These are phyloP conservation scores for Sclerurus mexicanus DNA, from an alignment of 2,113 vertebrate species.

Conservation along the genomic window DNA sequence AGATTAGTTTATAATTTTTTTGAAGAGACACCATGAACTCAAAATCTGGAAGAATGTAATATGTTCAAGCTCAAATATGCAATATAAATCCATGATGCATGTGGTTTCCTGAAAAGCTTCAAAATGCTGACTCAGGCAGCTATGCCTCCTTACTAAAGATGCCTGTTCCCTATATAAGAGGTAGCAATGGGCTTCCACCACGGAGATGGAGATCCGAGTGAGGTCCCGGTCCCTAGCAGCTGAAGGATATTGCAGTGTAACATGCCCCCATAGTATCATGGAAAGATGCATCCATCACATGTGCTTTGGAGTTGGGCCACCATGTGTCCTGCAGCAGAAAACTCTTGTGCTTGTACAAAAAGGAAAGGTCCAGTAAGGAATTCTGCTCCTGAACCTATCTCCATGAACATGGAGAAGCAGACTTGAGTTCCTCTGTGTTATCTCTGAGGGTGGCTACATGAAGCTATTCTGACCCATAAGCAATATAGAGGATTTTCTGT, in stretches of 20 bases:
- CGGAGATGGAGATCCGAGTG: not conserved
- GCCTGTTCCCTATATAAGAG: not conserved
- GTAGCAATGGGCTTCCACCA: no score
- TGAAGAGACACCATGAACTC: not conserved
- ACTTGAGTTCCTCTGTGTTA: not conserved
- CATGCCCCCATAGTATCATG: not conserved
- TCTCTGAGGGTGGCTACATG: not conserved
- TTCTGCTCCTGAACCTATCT: not conserved
- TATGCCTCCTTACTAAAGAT: not conserved
- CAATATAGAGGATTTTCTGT: not conserved
- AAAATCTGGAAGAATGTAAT: not conserved
- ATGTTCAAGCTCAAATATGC: not conserved
- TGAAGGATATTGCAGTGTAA: not conserved
- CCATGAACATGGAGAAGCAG: not conserved
- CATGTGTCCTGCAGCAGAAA: rapidly evolving
- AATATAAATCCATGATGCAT: not conserved
- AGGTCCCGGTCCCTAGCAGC: not conserved
- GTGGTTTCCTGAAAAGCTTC: not conserved
- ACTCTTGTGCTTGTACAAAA: not conserved
- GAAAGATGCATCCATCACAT: not conserved
- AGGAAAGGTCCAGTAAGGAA: not conserved
- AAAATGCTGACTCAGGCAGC: not conserved
- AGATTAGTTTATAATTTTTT: not conserved
- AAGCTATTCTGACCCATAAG: not conserved
- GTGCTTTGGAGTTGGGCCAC: not conserved